Base-by-base conservation (phyloP, 2,888 invertebrate genomes). In the Acanthoscelides obtectus region DNA sequence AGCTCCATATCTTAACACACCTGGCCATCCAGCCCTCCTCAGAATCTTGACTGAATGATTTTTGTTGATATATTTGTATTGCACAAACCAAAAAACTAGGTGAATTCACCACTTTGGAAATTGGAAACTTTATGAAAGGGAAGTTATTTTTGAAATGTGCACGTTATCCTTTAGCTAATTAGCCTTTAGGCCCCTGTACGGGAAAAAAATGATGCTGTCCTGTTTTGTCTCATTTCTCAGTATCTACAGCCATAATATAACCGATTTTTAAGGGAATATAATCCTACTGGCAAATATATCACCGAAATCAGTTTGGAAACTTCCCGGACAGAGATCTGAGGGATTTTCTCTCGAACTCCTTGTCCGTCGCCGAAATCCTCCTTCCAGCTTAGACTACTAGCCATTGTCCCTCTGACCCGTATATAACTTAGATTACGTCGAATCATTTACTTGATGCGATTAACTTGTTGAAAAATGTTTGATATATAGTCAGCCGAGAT, bases 361-460 rank as follows among this genome's bases (percentile, higher is more conserved):
- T 45, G 45, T 45, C 45, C 45, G 45, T 45, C 45, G 45, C 45
- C 17, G 45, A 45, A 45, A 45, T 45, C 45, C 45, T 45, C 45
- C 45, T 45, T 45, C 8, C 12, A 17, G 45, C 45, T 45, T 45
- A 45, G 45, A 45, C 45, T 45, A 17, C 63, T 68, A 65, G 67
- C 67, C 72, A 72, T 72, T 72, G 72, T 72, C 72, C 72, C 64
- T 64, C 67, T 45, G 72, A 72, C 72, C 72, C 72, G 45, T 21
- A 72, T 45, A 45, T 66, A 22, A 70, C 67, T 73, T 67, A 73
- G 84, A 84, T 85, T 85, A 84, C 84, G 83, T 83, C 84, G 83
- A 83, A 83, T 84, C 85, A 85, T 85, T 85, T 84, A 81, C 81
- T 82, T 84, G 83, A 84, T 84, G 79, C 82, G 85, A 84, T 84